phyloP scores from a whole-genome alignment of 1,140 invertebrate species.

The Pseudomyrmex sp. region DNA sequence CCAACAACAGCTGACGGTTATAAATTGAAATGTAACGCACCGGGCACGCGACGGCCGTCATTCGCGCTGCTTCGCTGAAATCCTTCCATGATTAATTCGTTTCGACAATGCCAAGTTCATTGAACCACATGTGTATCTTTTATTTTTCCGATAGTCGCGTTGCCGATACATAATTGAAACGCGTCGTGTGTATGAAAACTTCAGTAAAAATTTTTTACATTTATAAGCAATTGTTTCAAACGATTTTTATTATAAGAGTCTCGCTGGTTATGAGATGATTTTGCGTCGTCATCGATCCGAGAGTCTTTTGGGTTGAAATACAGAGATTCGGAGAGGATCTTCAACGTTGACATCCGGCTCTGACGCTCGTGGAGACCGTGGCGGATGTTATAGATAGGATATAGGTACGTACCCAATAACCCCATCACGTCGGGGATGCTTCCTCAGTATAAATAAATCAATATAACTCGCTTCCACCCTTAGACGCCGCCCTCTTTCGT shows the following conservation, averaged over 20 bases:
- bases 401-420: conserved; percentile 81
- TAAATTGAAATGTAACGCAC: conserved; percentile 78
- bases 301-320: neutral
- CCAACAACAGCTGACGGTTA: conserved; percentile 73
- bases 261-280: conserved; percentile 15
- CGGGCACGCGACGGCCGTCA: conserved; percentile 64
- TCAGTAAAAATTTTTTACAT: neutral
- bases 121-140: neutral
- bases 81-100: conserved; percentile 58
- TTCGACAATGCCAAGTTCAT: conserved; percentile 33
- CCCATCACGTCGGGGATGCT: conserved; percentile 75
- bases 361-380: neutral
- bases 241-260: neutral
- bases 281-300: conserved; percentile 20
- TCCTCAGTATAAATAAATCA: conserved; percentile 84
- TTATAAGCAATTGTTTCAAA: neutral
- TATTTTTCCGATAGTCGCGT: neutral
- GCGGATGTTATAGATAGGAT: conserved; percentile 59
- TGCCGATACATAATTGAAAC: neutral
- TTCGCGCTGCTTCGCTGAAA: conserved; percentile 26
- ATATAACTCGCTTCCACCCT: conserved; percentile 79
- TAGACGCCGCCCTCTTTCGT: conserved; percentile 69
- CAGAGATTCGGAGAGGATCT: conserved; percentile 30
- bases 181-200: too few relatives aligned
- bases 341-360: conserved; percentile 27